Conservation (phyloP, 2,888 invertebrate genomes). For the Prosopocoilus inquinatus region DNA sequence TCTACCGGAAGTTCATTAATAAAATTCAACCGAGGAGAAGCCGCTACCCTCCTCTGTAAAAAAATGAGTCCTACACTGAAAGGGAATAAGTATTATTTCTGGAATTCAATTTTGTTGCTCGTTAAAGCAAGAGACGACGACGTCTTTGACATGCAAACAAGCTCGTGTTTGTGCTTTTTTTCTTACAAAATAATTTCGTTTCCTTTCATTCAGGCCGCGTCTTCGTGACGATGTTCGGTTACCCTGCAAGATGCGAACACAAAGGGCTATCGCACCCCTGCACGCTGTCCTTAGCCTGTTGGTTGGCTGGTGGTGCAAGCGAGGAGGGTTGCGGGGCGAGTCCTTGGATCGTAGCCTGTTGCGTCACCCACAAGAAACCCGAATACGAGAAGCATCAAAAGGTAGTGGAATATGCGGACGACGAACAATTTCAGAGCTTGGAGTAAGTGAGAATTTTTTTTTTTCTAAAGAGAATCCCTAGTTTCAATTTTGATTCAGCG, state of each 20-base stretch:
- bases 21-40: no score
- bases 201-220: constrained; percentile 45
- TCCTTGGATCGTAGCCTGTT: constrained; percentile 72
- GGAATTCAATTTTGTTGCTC: no score
- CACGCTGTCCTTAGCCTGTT: constrained; percentile 70
- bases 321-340: constrained; percentile 66
- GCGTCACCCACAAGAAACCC: constrained; percentile 51
- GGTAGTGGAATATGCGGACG: constrained; percentile 17
- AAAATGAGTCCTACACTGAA: no score
- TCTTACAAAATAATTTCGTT: no score
- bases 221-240: constrained; percentile 59
- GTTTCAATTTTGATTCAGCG: not conserved
- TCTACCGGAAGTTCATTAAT: no score
- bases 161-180: no score
- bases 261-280: constrained; percentile 63
- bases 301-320: constrained; percentile 70
- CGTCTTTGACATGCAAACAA: no score
- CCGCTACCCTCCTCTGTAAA: no score
- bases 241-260: constrained; percentile 57
- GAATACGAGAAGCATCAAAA: constrained; percentile 9
- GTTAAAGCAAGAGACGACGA: no score
- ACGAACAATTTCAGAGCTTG: constrained; percentile 24
- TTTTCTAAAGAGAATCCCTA: not conserved
- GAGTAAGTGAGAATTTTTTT: constrained; percentile 29
- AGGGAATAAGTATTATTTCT: no score